Percentiles rank a stretch among this genome's conserved stretches.
Conservation (phyloP, 2,888 invertebrate genomes). For the Drosophila merina region DNA sequence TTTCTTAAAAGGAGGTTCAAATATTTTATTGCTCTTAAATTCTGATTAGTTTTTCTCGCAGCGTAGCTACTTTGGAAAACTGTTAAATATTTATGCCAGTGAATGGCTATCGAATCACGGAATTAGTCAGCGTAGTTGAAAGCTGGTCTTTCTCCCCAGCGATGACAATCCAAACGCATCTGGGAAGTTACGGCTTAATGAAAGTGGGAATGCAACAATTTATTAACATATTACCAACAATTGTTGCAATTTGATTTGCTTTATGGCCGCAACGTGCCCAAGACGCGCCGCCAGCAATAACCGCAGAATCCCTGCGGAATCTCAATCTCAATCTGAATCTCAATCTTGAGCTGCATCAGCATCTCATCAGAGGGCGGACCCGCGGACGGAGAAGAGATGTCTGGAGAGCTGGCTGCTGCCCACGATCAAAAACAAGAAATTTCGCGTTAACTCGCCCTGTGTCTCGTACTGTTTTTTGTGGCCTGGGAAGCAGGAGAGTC, state of each 20-base stretch:
- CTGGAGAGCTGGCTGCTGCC: constrained; percentile 51
- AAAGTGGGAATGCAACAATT: constrained; percentile 70
- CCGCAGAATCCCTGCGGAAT: constrained; percentile 46
- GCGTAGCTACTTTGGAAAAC: constrained; percentile 11
- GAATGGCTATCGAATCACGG: constrained; percentile 22
- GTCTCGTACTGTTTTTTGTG: constrained; percentile 32
- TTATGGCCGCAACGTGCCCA: constrained; percentile 69
- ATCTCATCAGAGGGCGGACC: background rate
- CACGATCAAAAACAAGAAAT: constrained; percentile 77
- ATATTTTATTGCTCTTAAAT: too few species aligned
- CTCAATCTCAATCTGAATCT: constrained; percentile 34
- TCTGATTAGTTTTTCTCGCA: background rate
- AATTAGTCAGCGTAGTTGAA: constrained; percentile 25
- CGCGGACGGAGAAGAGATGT: background rate
- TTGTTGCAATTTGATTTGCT: constrained; percentile 80
- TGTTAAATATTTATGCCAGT: constrained; percentile 59
- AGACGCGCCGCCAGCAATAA: constrained; percentile 70
- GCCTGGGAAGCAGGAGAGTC: constrained; percentile 12
- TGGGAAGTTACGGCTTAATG: constrained; percentile 54
- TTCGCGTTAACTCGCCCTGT: constrained; percentile 67
- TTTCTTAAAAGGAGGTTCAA: too few species aligned
- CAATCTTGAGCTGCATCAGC: constrained; percentile 21
- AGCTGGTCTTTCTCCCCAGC: constrained; percentile 6
- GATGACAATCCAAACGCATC: constrained; percentile 46
- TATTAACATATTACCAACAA: constrained; percentile 79